Evolutionary conservation across 2,888 invertebrate genomes (phyloP).

Genomic region (Agapostemon virescens): DNA sequence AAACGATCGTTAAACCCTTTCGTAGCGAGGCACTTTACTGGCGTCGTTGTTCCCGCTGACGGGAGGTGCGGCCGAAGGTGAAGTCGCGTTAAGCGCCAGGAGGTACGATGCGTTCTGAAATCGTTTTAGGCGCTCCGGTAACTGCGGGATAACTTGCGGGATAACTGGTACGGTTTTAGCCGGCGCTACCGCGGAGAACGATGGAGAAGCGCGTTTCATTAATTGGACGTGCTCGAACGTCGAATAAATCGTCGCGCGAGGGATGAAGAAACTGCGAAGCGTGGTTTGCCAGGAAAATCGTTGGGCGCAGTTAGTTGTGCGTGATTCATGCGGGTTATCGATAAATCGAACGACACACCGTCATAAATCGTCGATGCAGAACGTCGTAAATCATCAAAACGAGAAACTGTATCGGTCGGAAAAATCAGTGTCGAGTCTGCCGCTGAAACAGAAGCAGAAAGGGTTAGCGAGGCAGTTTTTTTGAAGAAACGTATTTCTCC

Average conservation of each 20-base stretch:
- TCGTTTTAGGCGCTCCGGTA: too few species aligned
- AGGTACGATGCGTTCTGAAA: too few species aligned
- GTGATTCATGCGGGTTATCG: neutral
- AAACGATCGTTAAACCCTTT: conserved; percentile 10
- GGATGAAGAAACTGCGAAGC: too few species aligned
- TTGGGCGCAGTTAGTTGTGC: neutral
- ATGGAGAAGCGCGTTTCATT: too few species aligned
- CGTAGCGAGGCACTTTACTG: neutral
- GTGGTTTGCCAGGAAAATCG: neutral
- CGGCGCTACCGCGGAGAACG: too few species aligned
- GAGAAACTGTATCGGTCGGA: too few species aligned
- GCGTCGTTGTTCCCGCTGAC: neutral
- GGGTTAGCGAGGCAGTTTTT: neutral
- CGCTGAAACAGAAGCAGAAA: neutral
- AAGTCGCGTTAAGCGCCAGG: too few species aligned
- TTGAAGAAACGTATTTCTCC: neutral
- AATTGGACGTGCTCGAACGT: too few species aligned
- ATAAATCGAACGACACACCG: neutral
- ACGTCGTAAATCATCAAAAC: too few species aligned
- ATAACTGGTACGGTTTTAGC: too few species aligned
- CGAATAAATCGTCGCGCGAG: too few species aligned
- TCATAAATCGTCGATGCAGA: neutral
- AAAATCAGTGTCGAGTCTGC: neutral
- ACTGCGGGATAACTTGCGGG: too few species aligned
- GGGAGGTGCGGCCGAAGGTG: neutral